Evolutionary conservation across 1,140 invertebrate genomes (phyloP).

Genomic region (Drosophila chauvacae): DNA sequence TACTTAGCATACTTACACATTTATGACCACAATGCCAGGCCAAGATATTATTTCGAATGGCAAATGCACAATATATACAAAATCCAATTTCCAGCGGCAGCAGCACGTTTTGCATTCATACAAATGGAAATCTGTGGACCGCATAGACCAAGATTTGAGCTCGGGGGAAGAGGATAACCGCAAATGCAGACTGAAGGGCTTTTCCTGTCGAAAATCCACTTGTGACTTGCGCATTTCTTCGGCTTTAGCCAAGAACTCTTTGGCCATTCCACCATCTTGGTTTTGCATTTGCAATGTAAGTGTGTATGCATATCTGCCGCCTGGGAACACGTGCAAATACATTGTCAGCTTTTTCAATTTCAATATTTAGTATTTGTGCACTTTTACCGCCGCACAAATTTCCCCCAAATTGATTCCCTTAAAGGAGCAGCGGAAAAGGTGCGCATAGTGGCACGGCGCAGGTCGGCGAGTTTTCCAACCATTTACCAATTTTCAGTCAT

Average conservation of each 20-base stretch:
- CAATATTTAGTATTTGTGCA: slow-evolving; percentile 23
- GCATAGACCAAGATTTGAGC: slow-evolving; percentile 14
- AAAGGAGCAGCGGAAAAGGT: neutral
- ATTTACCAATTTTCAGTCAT: slow-evolving; percentile 53
- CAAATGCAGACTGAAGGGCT: slow-evolving; percentile 52
- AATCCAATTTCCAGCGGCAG: slow-evolving; percentile 58
- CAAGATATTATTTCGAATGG: slow-evolving; percentile 43
- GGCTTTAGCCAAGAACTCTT: slow-evolving; percentile 26
- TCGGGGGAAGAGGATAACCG: slow-evolving; percentile 24
- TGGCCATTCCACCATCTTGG: slow-evolving; percentile 26
- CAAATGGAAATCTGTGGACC: slow-evolving; percentile 37
- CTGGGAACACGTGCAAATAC: slow-evolving; percentile 20
- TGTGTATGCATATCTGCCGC: slow-evolving; percentile 22
- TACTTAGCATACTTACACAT: slow-evolving; percentile 44
- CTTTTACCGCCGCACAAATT: slow-evolving; percentile 12
- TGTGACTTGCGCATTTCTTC: slow-evolving; percentile 61
- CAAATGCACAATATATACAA: slow-evolving; percentile 55
- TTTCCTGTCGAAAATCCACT: slow-evolving; percentile 68
- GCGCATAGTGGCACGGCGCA: slow-evolving; percentile 5
- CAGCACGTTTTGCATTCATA: slow-evolving; percentile 8
- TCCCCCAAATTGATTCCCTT: slow-evolving; percentile 58
- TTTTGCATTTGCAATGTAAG: slow-evolving; percentile 52
- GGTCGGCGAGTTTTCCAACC: slow-evolving; percentile 38
- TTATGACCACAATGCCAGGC: slow-evolving; percentile 40
- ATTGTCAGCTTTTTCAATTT: slow-evolving; percentile 40